Evolutionary conservation across 2,888 invertebrate genomes (phyloP), one percentile per base, ranked within the genome.

Genomic region (Mechanitis messenoides): DNA sequence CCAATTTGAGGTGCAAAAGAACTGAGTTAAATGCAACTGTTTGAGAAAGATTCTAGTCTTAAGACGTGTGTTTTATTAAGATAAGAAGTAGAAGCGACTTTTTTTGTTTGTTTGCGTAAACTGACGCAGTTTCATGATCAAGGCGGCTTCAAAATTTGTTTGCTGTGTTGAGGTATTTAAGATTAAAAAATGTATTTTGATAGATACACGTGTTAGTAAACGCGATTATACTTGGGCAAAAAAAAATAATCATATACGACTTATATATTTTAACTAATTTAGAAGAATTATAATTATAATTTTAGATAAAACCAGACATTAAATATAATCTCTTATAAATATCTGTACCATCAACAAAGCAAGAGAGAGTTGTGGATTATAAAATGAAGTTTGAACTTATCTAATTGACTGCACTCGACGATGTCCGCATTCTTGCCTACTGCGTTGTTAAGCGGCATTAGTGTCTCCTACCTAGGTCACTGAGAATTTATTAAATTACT

Each of bases 101-200:
- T 46, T 46, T 45, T 47, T 64, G 65, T 62, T 67, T 67, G 63
- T 4, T 38, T 46, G 45, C 28, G 31, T 50, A 31, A 50, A 45
- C 53, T 61, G 66, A 61, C 63, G 64, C 55, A 56, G 47, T 54
- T 60, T 58, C 59, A 53, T 57, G 59, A 57, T 65, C 61, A 63
- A 59, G 57, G 60, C 55, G 59, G 11, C 33, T 45, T 55, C 28
- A 42, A 33, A 12, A 12, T 53, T 12, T 53, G 38, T 45, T 59
- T 54, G 33, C 53, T 56, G n/a, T 42, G 33, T 31, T 20, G 9
- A 56, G 31, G 45, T 53, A 54, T 50, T 50, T 58, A 12, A 61
- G 56, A 62, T 56, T 56, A 42, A 42, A 42, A 42, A 11, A 42
- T 9, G 42, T 42, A 42, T 42, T 42, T 42, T 9, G 42, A 9